Evolutionary conservation across 1,140 invertebrate genomes (phyloP).

Genomic region (Oedothorax gibbosus): DNA sequence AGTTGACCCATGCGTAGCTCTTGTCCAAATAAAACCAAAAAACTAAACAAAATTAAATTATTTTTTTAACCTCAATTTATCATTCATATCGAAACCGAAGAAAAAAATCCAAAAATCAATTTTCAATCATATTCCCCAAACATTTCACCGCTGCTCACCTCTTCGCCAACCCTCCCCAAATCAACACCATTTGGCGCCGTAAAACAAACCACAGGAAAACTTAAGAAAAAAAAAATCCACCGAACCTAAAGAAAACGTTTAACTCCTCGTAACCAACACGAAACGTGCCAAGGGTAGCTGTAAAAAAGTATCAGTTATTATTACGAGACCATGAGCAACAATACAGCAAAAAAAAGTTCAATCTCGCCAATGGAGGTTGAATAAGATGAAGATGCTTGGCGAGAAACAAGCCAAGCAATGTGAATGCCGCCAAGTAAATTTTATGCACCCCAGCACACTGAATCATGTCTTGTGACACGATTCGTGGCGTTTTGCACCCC

Average conservation of each 20-base stretch:
- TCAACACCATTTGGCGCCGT: slow-evolving; percentile 22
- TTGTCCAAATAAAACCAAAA: too few relatives aligned
- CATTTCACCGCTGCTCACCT: neutral
- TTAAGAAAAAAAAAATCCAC: slow-evolving; percentile 5
- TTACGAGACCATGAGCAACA: slow-evolving; percentile 40
- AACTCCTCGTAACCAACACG: slow-evolving; percentile 32
- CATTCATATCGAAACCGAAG: too few relatives aligned
- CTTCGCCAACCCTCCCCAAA: neutral
- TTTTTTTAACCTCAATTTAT: too few relatives aligned
- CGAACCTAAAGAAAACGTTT: slow-evolving; percentile 36
- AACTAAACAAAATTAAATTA: too few relatives aligned
- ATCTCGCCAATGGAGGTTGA: neutral
- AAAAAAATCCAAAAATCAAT: too few relatives aligned
- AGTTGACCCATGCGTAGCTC: too few relatives aligned
- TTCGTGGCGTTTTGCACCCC: too few relatives aligned
- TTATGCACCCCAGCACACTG: too few relatives aligned
- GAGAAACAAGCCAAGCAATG: too few relatives aligned
- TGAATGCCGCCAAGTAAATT: too few relatives aligned
- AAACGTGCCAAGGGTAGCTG: slow-evolving; percentile 51
- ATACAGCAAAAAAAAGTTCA: slow-evolving; percentile 21
- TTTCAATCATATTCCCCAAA: neutral
- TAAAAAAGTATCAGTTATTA: slow-evolving; percentile 54
- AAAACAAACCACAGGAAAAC: slow-evolving; percentile 11
- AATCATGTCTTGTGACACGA: too few relatives aligned
- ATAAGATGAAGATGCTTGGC: too few relatives aligned